A percentile compares a stretch with the other conserved stretches of the same genome.
Conservation (phyloP, 2,888 invertebrate genomes). For the Pseudoips prasinana region DNA sequence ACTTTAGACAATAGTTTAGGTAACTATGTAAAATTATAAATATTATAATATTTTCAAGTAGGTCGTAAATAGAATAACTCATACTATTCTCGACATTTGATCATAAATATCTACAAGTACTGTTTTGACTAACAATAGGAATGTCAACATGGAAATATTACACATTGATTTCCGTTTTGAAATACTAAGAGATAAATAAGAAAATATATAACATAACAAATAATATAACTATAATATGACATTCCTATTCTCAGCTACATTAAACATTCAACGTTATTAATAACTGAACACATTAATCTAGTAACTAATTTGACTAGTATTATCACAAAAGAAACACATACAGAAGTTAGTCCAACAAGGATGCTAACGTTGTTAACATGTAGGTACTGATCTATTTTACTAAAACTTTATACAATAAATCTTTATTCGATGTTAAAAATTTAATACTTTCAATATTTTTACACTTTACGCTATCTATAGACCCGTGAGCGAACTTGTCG, state of each 20-base stretch:
- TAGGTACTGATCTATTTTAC: constrained; percentile 20
- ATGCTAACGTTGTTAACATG: constrained; percentile 28
- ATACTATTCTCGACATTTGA: constrained; percentile 7
- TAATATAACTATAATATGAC: too few relatives aligned
- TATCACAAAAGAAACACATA: constrained; percentile 33
- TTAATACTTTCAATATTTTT: constrained; percentile 23
- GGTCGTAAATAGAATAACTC: constrained; percentile 17
- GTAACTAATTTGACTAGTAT: constrained; percentile 31
- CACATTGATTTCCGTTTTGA: too few relatives aligned
- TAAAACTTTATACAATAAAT: constrained; percentile 16
- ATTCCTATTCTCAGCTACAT: too few relatives aligned
- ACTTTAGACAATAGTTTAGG: constrained; percentile 10
- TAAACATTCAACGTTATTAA: too few relatives aligned
- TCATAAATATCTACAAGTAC: constrained; percentile 15
- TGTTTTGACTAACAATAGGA: too few relatives aligned
- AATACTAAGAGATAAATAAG: too few relatives aligned
- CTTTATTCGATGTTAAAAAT: constrained; percentile 43
- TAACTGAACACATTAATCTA: constrained; percentile 25
- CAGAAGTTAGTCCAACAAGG: constrained; percentile 19
- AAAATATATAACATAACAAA: too few relatives aligned
- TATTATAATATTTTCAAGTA: constrained; percentile 11
- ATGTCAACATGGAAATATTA: too few relatives aligned
- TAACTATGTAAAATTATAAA: constrained; percentile 1
- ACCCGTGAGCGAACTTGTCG: constrained; percentile 65
- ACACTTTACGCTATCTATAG: constrained; percentile 21